Evolutionary conservation across 1,140 invertebrate species (phyloP).

Genomic region (Aphelenchoides avenae): DNA sequence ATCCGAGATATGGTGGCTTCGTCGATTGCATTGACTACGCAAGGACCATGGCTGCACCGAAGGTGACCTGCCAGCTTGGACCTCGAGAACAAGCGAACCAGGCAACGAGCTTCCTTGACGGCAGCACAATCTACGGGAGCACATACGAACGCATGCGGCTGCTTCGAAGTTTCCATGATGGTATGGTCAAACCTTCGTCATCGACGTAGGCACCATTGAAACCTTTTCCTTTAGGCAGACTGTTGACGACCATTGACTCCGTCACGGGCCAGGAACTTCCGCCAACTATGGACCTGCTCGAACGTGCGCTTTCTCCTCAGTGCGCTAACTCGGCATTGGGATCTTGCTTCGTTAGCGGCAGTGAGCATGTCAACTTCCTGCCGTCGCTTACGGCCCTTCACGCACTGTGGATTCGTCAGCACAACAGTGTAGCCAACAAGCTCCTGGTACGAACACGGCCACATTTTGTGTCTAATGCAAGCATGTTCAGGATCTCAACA

Average conservation of each 20-base stretch:
- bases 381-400: conserved; percentile 79
- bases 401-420: conserved; percentile 77
- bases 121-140: conserved; percentile 77
- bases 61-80: conserved; percentile 62
- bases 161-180: conserved; percentile 64
- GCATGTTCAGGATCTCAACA: conserved; percentile 72
- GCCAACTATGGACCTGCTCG: conserved; percentile 25
- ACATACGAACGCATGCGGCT: conserved; percentile 64
- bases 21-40: conserved; percentile 46
- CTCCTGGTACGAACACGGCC: conserved; percentile 28
- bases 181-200: conserved; percentile 40
- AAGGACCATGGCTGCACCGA: conserved; percentile 44
- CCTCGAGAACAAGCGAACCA: conserved; percentile 88
- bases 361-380: conserved; percentile 76
- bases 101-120: conserved; percentile 83
- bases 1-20: conserved; percentile 33
- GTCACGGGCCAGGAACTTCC: conserved; percentile 13
- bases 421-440: conserved; percentile 60
- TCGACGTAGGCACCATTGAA: background rate
- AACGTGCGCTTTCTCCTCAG: conserved; percentile 13
- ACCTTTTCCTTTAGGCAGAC: conserved; percentile 1
- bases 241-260: conserved; percentile 9
- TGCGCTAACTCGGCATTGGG: conserved; percentile 8
- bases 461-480: background rate
- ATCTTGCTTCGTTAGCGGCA: conserved; percentile 22